Conservation (phyloP, 1,140 invertebrate species). For the Melipona quadrifasciata region DNA sequence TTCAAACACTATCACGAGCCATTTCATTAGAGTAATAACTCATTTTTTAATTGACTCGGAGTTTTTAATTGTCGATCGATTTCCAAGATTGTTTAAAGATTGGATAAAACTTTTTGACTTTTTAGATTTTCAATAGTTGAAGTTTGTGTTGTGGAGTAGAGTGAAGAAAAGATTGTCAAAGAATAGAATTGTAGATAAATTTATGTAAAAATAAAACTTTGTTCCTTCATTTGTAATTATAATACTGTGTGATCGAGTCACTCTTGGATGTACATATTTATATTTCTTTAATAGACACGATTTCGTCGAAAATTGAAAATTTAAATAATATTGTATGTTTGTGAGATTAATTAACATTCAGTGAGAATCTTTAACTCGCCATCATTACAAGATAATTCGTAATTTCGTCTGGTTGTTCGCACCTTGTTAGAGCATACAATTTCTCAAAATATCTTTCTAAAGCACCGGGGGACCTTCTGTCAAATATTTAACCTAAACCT, state of each 20-base stretch:
- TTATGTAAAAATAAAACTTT: neutral
- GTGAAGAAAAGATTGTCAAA: neutral
- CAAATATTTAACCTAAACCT: slow-evolving; percentile 20
- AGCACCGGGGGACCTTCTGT: neutral
- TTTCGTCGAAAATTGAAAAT: neutral
- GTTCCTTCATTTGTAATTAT: slow-evolving; percentile 10
- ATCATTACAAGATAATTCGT: neutral
- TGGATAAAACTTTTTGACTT: no score
- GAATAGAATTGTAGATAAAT: no score
- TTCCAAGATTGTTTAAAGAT: neutral
- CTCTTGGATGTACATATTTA: neutral
- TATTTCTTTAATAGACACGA: neutral
- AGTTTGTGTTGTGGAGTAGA: neutral
- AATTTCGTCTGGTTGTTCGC: neutral
- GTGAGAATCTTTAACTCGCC: neutral
- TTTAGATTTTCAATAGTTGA: neutral
- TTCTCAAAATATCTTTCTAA: neutral
- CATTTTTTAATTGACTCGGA: neutral
- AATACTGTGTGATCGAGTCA: neutral
- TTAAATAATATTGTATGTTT: neutral
- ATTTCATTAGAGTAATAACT: neutral
- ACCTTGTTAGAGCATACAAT: neutral
- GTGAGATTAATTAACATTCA: neutral
- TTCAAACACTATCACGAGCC: no score
- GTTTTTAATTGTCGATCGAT: neutral